Conservation (phyloP, 2,888 invertebrate species). For the Schrankia costaestrigalis region DNA sequence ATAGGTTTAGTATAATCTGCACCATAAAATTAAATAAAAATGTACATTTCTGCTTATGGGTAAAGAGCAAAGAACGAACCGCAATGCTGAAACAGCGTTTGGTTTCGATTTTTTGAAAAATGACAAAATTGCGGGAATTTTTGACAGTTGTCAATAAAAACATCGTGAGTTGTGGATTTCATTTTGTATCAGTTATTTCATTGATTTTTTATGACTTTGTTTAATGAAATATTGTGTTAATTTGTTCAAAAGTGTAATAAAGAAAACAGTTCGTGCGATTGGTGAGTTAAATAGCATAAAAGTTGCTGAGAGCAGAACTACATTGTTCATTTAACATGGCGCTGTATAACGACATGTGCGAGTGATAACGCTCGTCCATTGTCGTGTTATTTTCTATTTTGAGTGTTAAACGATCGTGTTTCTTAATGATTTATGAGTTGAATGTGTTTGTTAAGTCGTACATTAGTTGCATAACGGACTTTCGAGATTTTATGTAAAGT, state of each 20-base stretch:
- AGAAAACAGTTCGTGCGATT: slow-evolving; percentile 45
- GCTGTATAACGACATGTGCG: slow-evolving; percentile 73
- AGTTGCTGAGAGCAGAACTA: slow-evolving; percentile 40
- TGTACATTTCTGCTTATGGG: too few species aligned
- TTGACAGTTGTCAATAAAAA: slow-evolving; percentile 77
- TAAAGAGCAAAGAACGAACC: too few species aligned
- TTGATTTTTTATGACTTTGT: slow-evolving; percentile 31
- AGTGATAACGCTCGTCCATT: slow-evolving; percentile 68
- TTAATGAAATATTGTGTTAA: slow-evolving; percentile 24
- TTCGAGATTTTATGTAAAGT: slow-evolving; percentile 55
- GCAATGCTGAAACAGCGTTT: slow-evolving; percentile 12
- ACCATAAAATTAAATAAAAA: too few species aligned
- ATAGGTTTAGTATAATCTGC: too few species aligned
- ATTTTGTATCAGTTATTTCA: slow-evolving; percentile 39
- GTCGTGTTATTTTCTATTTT: slow-evolving; percentile 56
- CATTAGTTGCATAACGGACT: slow-evolving; percentile 55
- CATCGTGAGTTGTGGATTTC: slow-evolving; percentile 55
- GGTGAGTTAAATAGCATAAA: slow-evolving; percentile 55
- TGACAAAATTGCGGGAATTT: slow-evolving; percentile 74
- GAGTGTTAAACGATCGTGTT: slow-evolving; percentile 39
- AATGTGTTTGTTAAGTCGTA: slow-evolving; percentile 48
- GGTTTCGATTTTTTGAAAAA: slow-evolving; percentile 22
- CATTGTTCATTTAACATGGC: slow-evolving; percentile 70
- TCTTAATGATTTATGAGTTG: slow-evolving; percentile 45
- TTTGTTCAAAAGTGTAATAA: slow-evolving; percentile 22